phyloP scores from a whole-genome alignment of 2,888 invertebrate species.

The Thera britannica region DNA sequence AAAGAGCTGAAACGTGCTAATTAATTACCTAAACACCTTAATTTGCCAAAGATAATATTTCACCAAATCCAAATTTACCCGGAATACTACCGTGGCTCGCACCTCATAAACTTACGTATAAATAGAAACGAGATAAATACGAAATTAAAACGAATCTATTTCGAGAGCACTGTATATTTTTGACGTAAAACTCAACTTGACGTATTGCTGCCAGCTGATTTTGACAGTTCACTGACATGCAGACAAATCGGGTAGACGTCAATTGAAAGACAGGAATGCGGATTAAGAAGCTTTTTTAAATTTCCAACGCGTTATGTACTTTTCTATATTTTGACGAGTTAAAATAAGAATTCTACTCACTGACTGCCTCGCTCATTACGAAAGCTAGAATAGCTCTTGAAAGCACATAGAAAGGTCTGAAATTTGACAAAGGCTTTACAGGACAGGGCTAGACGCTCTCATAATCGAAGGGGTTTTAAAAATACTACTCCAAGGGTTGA shows the following conservation, averaged over 20 bases:
- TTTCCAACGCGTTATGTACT: constrained; percentile 20
- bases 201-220: constrained; percentile 54
- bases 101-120: constrained; percentile 28
- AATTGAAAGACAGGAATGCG: constrained; percentile 41
- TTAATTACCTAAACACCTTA: constrained; percentile 12
- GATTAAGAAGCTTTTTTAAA: constrained; percentile 29
- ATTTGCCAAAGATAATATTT: constrained; percentile 25
- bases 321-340: background rate
- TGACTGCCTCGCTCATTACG: too few species aligned
- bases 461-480: too few species aligned
- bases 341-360: background rate
- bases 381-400: too few species aligned
- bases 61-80: constrained; percentile 26
- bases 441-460: too few species aligned
- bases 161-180: constrained; percentile 48
- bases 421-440: too few species aligned
- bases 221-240: constrained; percentile 53
- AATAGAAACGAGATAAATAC: constrained; percentile 51
- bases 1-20: constrained; percentile 3
- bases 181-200: constrained; percentile 52
- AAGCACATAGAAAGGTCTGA: too few species aligned
- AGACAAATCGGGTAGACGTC: constrained; percentile 42
- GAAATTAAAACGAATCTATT: constrained; percentile 48
- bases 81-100: constrained; percentile 21
- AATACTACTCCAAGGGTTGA: too few species aligned